Base-by-base conservation (phyloP, 2,888 invertebrate genomes). In the Melinaea menophilus region DNA sequence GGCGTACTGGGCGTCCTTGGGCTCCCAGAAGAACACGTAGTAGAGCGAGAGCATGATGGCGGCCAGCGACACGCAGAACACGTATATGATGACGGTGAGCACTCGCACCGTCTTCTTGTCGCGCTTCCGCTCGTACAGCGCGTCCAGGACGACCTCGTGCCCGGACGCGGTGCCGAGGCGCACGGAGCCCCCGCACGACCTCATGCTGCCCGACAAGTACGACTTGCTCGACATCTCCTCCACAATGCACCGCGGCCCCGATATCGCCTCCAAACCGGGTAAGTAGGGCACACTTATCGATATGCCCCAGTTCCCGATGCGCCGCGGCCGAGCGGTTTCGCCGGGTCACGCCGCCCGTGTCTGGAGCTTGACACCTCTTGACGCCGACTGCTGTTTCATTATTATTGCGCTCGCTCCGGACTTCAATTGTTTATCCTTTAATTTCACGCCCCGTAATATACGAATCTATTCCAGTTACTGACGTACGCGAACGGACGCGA, bases 1-100 rank as follows among this genome's bases (percentile, higher is more conserved):
- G 80, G 86, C 86, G 76, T 89, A 86, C 62, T 86, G 89, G 80
- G 90, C 86, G 77, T 89, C 91, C 85, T 89, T 94, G 31, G 97
- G 97, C 85, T 97, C 95, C 98, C 98, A 98, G 82, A 98, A 93
- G 89, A 98, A 96, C 75, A 97, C 95, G 91, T 98, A 98, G 91
- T 98, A 98, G 59, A 97, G 92, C 12, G 97, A 97, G 71, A 98
- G 92, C 92, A 98, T 95, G 77, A 98, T 97, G 59, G 98, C 98
- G 31, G 97, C 98, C 78, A 98, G 92, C 55, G 98, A 98, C 74
- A 98, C 98, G 82, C 97, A 96, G 85, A 98, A 95, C 72, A 98
- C 95, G 90, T 98, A 98, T 60, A 97, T 96, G 76, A 98, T 93
- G 72, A 98, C 98, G 33, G 98, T 98, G 78, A 98, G 93, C 74